Evolutionary conservation across 1,140 invertebrate genomes (phyloP).

Genomic region (Bicyclus anynana): DNA sequence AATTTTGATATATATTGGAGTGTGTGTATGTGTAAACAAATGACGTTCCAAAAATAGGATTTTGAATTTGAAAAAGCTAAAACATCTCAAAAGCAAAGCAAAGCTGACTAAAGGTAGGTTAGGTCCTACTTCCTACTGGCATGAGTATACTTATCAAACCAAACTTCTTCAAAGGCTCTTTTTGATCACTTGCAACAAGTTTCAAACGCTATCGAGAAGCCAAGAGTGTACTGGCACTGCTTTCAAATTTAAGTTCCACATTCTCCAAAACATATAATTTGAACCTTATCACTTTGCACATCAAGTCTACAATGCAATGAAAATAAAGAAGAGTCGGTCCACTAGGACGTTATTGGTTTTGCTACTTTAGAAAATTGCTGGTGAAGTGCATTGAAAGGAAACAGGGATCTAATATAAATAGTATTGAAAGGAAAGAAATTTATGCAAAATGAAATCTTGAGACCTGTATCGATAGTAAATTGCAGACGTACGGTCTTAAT

Average conservation of each 20-base stretch:
- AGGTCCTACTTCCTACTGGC: background rate
- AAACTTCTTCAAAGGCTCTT: conserved; percentile 6
- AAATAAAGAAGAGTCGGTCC: background rate
- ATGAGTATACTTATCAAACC: background rate
- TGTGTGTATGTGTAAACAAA: too few species aligned
- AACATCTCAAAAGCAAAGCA: too few species aligned
- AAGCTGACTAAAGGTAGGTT: too few species aligned
- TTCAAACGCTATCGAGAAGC: conserved; percentile 9
- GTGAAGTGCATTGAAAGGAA: conserved; percentile 5
- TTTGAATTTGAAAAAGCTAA: too few species aligned
- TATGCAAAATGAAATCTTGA: background rate
- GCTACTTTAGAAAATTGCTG: conserved; percentile 15
- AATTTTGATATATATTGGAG: too few species aligned
- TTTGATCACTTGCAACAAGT: conserved; percentile 8
- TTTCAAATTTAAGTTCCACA: conserved; percentile 19
- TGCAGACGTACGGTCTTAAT: background rate
- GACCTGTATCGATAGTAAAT: background rate
- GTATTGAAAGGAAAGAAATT: background rate
- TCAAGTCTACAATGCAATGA: conserved; percentile 3
- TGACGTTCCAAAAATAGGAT: too few species aligned
- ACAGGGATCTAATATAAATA: conserved; percentile 1
- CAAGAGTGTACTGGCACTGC: conserved; percentile 5
- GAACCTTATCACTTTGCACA: background rate
- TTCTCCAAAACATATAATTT: background rate
- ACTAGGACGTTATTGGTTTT: conserved; percentile 7